Base-by-base conservation (phyloP, 2,888 invertebrate genomes). In the Oegoconia quadripuncta region DNA sequence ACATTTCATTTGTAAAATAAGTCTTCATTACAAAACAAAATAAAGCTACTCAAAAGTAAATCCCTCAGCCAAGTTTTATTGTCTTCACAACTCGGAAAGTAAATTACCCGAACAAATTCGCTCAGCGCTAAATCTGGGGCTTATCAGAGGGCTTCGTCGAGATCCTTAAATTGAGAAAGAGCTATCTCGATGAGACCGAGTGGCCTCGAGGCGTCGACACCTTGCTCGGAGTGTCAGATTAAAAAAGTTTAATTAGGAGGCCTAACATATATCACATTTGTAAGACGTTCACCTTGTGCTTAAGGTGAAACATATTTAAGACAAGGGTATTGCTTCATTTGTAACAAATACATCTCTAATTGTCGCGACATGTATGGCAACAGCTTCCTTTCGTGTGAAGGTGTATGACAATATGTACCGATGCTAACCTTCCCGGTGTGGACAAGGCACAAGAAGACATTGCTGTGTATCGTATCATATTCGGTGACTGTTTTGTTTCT, bases 21-120 rank as follows among this genome's bases (percentile, higher is more conserved):
- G 64, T 75, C 68, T 73, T 72, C 71, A 69, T 74, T 71, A 66
- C 63, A 64, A 60, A 64, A 74, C 68, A 72, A 72, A 75, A 74
- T 69, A 69, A 74, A 70, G 64, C 66, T 64, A 64, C 69, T 73
- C 67, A 73, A 74, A 76, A 70, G 67, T 64, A 69, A 65, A 66
- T 59, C 64, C 57, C 50, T 50, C 61, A 14, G 64, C 73, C 62
- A 81, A 81, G 68, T 82, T 82, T 82, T 82, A 82, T 81, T 82
- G 81, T 83, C 78, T 81, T 80, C 73, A 64, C 77, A 81, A 81
- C 75, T 83, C 74, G 65, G 72, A 69, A 73, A 81, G 81, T 83
- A 82, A 81, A 83, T 84, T 83, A 77, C 78, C 67, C 75, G 76
- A 77, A 81, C 81, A 83, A 84, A 83, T 81, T 84, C 80, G 71